Percentiles rank a stretch among this genome's conserved stretches.
Conservation (phyloP, 2,113 vertebrate species). For the Xiphorhynchus elegans region DNA sequence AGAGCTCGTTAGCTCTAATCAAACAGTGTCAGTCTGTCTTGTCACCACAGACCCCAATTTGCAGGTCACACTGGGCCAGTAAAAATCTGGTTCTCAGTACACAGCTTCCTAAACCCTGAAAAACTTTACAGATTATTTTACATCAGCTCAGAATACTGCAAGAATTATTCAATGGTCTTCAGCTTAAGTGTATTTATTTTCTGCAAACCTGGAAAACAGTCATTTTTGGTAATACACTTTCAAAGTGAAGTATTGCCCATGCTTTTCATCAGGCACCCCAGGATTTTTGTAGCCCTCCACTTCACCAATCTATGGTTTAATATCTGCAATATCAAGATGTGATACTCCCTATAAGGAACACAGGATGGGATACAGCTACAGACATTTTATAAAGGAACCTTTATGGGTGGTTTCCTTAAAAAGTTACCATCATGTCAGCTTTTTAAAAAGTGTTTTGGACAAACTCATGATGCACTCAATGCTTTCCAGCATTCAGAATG, state of each 20-base stretch:
- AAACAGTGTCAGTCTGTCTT: background rate
- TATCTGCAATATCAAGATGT: background rate
- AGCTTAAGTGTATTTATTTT: background rate
- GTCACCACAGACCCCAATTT: background rate
- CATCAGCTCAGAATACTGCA: background rate
- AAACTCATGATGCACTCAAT: background rate
- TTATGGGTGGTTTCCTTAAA: background rate
- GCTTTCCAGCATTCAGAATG: background rate
- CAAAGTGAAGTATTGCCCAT: background rate
- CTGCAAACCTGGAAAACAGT: background rate
- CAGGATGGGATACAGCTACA: background rate
- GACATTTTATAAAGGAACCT: background rate
- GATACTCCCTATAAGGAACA: background rate
- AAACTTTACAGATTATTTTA: background rate
- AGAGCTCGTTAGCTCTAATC: background rate
- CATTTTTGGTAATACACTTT: background rate
- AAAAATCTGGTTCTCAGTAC: background rate
- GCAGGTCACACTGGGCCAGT: background rate
- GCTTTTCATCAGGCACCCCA: background rate
- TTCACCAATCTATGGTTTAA: background rate
- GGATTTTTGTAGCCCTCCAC: background rate
- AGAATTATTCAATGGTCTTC: background rate
- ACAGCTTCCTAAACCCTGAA: background rate
- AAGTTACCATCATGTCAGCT: background rate
- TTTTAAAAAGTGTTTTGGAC: background rate